Percentiles rank a stretch among this genome's conserved stretches.
Evolutionary conservation across 2,888 invertebrate species (phyloP).

Genomic region (Cryptosula pallasiana): DNA sequence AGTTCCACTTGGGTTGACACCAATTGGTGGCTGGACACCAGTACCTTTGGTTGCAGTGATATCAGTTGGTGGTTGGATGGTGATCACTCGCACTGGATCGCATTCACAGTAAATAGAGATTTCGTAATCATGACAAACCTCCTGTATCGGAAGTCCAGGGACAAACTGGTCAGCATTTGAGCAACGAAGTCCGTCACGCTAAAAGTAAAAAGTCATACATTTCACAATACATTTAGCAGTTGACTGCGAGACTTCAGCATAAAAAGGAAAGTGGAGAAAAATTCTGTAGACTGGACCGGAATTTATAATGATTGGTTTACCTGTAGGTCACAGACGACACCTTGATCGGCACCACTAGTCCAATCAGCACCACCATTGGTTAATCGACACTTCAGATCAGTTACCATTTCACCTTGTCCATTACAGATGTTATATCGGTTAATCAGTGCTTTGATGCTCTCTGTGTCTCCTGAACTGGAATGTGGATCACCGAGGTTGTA

Average conservation of each 20-base stretch:
- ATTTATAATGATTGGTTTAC: not conserved
- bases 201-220: not conserved
- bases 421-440: not conserved
- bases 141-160: not conserved
- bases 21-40: not conserved
- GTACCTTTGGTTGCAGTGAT: not conserved
- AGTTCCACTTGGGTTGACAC: too few relatives aligned
- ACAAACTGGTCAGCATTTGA: conserved; percentile 5
- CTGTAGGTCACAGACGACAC: conserved; percentile 14
- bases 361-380: not conserved
- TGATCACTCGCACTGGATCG: not conserved
- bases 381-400: not conserved
- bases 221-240: too few relatives aligned
- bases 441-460: not conserved
- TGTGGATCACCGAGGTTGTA: conserved; percentile 16
- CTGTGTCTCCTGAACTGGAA: not conserved
- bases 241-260: too few relatives aligned
- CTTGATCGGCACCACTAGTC: not conserved
- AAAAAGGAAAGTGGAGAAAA: too few relatives aligned
- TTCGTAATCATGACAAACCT: conserved; percentile 2
- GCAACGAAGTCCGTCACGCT: conserved; percentile 15
- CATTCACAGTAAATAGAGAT: conserved; percentile 11
- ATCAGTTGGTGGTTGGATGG: not conserved
- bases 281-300: too few relatives aligned
- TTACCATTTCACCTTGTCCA: not conserved